phyloP scores from a whole-genome alignment of 2,113 vertebrate species.

The Sorex fumeus region DNA sequence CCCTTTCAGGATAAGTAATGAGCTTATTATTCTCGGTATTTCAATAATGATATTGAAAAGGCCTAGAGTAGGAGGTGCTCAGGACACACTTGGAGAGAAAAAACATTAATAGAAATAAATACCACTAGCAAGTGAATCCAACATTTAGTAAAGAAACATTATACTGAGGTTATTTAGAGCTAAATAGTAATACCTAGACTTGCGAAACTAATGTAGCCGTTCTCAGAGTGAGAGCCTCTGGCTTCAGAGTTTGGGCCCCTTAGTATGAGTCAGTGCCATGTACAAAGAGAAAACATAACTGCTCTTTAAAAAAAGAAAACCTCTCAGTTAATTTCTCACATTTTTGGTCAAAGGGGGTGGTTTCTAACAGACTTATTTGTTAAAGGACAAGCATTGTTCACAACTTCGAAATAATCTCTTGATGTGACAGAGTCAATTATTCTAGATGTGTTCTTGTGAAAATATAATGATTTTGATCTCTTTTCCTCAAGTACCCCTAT shows the following conservation, averaged over 20 bases:
- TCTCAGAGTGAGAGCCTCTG: background rate
- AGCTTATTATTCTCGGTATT: constrained; percentile 37
- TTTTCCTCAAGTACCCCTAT: background rate
- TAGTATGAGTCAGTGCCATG: background rate
- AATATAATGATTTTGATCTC: background rate
- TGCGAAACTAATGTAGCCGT: background rate
- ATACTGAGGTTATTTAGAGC: background rate
- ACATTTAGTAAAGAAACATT: background rate
- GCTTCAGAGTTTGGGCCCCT: background rate
- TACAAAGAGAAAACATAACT: background rate
- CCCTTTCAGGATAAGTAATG: background rate
- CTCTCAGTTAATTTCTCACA: background rate
- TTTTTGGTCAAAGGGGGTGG: background rate
- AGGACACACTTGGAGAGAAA: constrained; percentile 40
- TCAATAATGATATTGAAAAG: background rate
- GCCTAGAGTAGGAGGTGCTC: background rate
- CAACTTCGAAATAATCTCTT: background rate
- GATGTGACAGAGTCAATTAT: background rate
- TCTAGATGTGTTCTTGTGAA: background rate
- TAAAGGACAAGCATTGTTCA: background rate
- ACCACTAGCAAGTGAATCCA: background rate
- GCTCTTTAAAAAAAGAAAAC: background rate
- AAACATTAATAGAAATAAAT: background rate
- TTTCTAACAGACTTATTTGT: background rate
- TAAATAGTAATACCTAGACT: background rate